phyloP scores from a whole-genome alignment of 2,797 vertebrate species.

The Typhlichthys eigenmanni region DNA sequence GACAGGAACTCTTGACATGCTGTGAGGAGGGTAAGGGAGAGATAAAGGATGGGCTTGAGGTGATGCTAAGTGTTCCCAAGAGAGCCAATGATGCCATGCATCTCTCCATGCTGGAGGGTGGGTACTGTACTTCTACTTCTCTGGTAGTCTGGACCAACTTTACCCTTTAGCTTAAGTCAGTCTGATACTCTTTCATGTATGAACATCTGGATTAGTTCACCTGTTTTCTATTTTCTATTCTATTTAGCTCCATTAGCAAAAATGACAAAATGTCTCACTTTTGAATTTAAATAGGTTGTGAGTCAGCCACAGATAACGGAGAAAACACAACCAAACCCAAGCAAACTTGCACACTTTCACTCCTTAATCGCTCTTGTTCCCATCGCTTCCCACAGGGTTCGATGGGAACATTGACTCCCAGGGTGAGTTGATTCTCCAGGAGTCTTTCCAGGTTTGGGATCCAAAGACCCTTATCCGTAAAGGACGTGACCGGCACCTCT shows the following conservation, averaged over 20 bases:
- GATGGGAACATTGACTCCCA: constrained; percentile 98
- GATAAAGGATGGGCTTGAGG: constrained; percentile 97
- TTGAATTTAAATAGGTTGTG: constrained; percentile 14
- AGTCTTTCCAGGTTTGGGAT: constrained; percentile 99
- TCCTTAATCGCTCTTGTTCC: background rate
- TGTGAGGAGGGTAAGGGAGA: constrained; percentile 99
- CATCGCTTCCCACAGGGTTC: constrained; percentile 80
- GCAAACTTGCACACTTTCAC: constrained; percentile 15
- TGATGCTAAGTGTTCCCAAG: constrained; percentile 99
- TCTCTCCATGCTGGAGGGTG: constrained; percentile 98
- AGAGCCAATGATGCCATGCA: constrained; percentile 99
- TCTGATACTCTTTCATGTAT: constrained; percentile 3
- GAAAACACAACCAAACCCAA: constrained; percentile 18
- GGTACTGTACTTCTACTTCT: background rate
- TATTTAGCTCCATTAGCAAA: background rate
- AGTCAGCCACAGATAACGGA: constrained; percentile 18
- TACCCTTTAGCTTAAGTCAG: background rate
- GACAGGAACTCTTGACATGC: constrained; percentile 93
- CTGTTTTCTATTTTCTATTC: background rate
- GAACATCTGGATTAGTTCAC: background rate
- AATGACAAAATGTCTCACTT: background rate
- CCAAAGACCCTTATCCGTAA: constrained; percentile 98
- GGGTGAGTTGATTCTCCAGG: constrained; percentile 97
- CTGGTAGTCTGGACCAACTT: background rate
- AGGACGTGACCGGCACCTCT: constrained; percentile 96